Evolutionary conservation across 2,888 invertebrate genomes (phyloP).

Genomic region (Chesias legatella): DNA sequence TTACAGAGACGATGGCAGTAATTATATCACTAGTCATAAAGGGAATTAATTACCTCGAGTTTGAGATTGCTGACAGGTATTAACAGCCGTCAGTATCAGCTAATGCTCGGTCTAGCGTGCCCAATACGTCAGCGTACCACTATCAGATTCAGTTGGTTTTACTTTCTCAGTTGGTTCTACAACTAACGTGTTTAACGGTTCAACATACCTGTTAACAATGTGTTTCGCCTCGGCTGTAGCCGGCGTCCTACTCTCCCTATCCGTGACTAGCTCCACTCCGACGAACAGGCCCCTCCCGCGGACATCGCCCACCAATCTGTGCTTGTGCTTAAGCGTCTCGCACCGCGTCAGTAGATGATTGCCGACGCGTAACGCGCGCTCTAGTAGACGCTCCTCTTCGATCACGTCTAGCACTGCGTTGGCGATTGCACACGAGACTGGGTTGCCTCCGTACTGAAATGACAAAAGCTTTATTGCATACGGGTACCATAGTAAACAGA

Average conservation of each 20-base stretch:
- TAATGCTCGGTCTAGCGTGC: too few relatives aligned
- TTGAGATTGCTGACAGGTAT: too few relatives aligned
- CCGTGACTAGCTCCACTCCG: conserved; percentile 95
- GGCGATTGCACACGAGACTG: conserved; percentile 98
- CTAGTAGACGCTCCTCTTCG: conserved; percentile 90
- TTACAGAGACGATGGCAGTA: too few relatives aligned
- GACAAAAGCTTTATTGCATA: neutral
- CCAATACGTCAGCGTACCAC: too few relatives aligned
- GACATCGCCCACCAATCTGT: conserved; percentile 91
- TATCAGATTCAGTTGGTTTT: too few relatives aligned
- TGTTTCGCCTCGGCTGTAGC: conserved; percentile 91
- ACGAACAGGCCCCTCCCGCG: conserved; percentile 95
- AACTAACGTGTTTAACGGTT: too few relatives aligned
- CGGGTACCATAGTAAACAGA: too few relatives aligned
- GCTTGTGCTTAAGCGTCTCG: conserved; percentile 85
- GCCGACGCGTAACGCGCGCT: conserved; percentile 91
- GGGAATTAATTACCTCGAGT: too few relatives aligned
- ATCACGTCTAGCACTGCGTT: conserved; percentile 97
- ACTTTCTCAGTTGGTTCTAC: too few relatives aligned
- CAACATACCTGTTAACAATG: conserved; percentile 82
- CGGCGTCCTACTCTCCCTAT: conserved; percentile 87
- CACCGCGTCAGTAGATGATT: conserved; percentile 86
- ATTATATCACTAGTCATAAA: too few relatives aligned
- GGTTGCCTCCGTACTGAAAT: conserved; percentile 97
- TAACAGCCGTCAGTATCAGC: too few relatives aligned